Evolutionary conservation across 2,888 invertebrate genomes (phyloP).

Genomic region (Oeneis ivallda): DNA sequence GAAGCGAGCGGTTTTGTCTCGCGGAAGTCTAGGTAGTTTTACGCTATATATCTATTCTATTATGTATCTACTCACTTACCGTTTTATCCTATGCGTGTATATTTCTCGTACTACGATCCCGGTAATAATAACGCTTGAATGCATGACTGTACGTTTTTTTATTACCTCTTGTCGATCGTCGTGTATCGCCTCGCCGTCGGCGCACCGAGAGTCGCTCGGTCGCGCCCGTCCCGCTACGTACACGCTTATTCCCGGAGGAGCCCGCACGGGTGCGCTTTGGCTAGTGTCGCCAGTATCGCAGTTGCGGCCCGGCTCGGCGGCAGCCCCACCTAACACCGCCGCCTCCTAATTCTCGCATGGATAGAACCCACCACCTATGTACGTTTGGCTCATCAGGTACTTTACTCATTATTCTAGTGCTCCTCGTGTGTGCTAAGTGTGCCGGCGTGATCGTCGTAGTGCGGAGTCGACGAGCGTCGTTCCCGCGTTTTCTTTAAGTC

Average conservation of each 20-base stretch:
- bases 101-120: constrained; percentile 85
- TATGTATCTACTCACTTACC: constrained; percentile 77
- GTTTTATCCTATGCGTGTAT: constrained; percentile 80
- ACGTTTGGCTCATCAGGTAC: constrained; percentile 82
- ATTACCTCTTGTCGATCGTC: constrained; percentile 80
- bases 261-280: constrained; percentile 79
- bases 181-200: constrained; percentile 76
- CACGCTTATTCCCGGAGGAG: constrained; percentile 77
- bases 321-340: constrained; percentile 80
- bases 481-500: constrained; percentile 64
- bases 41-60: constrained; percentile 78
- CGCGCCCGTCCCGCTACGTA: constrained; percentile 80
- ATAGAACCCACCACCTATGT: constrained; percentile 80
- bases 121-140: constrained; percentile 94
- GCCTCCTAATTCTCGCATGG: constrained; percentile 81
- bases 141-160: constrained; percentile 93
- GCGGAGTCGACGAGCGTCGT: constrained; percentile 66
- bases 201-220: constrained; percentile 79
- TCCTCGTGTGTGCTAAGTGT: constrained; percentile 77
- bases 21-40: constrained; percentile 77
- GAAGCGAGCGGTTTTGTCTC: constrained; percentile 74
- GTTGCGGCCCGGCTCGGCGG: constrained; percentile 73
- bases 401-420: constrained; percentile 78
- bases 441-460: constrained; percentile 70
- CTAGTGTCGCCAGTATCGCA: constrained; percentile 69